Base-by-base conservation (phyloP, 2,888 invertebrate genomes). In the Sarcophaga carnaria region DNA sequence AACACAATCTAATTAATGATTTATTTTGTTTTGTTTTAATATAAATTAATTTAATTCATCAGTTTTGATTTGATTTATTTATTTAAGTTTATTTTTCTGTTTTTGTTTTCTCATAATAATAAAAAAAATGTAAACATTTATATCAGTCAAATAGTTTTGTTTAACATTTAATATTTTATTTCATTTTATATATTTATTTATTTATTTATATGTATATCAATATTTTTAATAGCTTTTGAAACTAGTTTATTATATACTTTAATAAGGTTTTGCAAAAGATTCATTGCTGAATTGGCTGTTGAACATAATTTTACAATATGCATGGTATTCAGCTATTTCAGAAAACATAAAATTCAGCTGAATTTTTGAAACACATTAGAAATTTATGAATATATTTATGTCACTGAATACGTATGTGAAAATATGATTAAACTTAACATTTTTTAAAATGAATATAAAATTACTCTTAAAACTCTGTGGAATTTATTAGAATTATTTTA, bases 111-210 rank as follows among this genome's bases (percentile, higher is more conserved):
- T 54, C 12, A 54, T 54, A 54, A 54, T 54, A 54, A 54, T 54
- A 54, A 54, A 54, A 11, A 17, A 72, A 78, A 25, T 82, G 83
- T 80, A 78, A 86, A 83, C 80, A 81, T 83, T 83, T 75, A 67
- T 78, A 78, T 86, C 86, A 86, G 83, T 86, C 86, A 86, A 83
- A 78, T 78, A 83, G 72, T 83, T 37, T 37, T 37, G 27, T 76
- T 72, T 80, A 86, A 74, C 80, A 69, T 83, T 77, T 77, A 71
- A 67, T 69, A 60, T 64, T 62, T 81, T 75, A 27, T 71, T 49
- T 47, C 10, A 59, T 64, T 37, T 62, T 67, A 47, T 20, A 27
- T 45, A 54, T 22, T 17, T 20, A 54, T 64, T 10, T 45, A 22
- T 49, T 45, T 4, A 63, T 45, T 66, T 66, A 45, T 66, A 45